Evolutionary conservation across 2,113 vertebrate species (phyloP), one percentile per base, ranked within the genome.

Genomic region (Potamarius usumacintae): DNA sequence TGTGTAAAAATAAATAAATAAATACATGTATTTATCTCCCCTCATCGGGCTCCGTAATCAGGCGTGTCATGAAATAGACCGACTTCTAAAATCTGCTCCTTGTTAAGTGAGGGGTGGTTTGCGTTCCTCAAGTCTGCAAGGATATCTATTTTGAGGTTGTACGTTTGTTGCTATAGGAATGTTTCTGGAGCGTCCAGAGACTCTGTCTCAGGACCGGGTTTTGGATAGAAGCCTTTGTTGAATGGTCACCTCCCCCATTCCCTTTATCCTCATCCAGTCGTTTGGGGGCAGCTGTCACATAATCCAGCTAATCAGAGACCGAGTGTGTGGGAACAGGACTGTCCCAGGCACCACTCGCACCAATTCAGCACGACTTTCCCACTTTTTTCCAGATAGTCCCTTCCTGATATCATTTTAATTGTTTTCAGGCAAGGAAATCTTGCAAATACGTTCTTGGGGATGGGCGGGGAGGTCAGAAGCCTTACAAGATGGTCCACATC

Each of bases 201-300:
- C 86, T 92, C 83, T 67, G 83, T 91, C 30, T 77, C 77, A 55
- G 77, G 83, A 93, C 91, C 85, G 90, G 93, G 90, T 91, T 93
- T 92, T 86, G 92, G 93, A 93, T 93, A 93, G 92, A 92, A 93
- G 92, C 92, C 94, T 96, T 95, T 95, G 94, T 95, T 95, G 92
- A 89, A 88, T 91, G 91, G 91, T 89, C 87, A 90, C 92, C 91
- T 91, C 93, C 93, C 89, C 92, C 85, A 81, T 62, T 27, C 53
- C 52, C 85, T 84, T 89, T 92, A 91, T 89, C 90, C 88, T 85
- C 90, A 89, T 94, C 92, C 89, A 93, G 92, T 92, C 94, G 93
- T 95, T 95, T 94, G 92, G 94, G 57, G 84, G 95, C 95, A 96
- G 95, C 95, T 96, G 95, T 95, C 95, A 94, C 93, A 95, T 96